These are phyloP conservation scores for Pollenia angustigena DNA, from an alignment of 2,888 invertebrate genomes.

Conservation along the genomic window DNA sequence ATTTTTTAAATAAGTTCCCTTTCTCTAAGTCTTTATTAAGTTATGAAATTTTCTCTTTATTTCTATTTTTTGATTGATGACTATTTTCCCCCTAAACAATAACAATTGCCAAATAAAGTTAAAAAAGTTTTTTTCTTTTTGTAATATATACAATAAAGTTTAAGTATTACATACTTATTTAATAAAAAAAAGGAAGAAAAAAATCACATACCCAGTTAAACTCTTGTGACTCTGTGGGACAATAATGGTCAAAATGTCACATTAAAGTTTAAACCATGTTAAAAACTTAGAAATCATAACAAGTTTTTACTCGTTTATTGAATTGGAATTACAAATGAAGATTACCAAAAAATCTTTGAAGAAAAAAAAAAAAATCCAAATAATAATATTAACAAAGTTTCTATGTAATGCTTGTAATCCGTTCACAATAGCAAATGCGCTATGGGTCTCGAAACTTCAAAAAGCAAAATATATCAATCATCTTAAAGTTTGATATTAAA, in stretches of 20 bases:
- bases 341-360: slow-evolving; percentile 61
- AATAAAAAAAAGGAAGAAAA: slow-evolving; percentile 15
- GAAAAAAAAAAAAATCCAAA: neutral
- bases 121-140: neutral
- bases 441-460: slow-evolving; percentile 11
- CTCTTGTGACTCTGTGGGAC: slow-evolving; percentile 18
- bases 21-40: neutral
- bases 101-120: slow-evolving; percentile 50
- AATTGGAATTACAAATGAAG: slow-evolving; percentile 73
- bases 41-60: slow-evolving; percentile 39
- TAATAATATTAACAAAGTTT: slow-evolving; percentile 41
- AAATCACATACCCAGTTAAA: slow-evolving; percentile 49
- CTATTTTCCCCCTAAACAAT: slow-evolving; percentile 20
- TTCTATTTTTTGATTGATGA: slow-evolving; percentile 4
- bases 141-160: neutral
- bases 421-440: slow-evolving; percentile 33
- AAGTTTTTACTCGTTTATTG: slow-evolving; percentile 58
- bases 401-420: neutral
- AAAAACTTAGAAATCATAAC: slow-evolving; percentile 67
- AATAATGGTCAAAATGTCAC: slow-evolving; percentile 72
- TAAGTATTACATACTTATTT: slow-evolving; percentile 47
- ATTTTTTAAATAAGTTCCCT: neutral
- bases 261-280: slow-evolving; percentile 69
- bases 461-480: neutral
- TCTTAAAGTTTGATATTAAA: neutral